phyloP scores from a whole-genome alignment of 2,113 vertebrate species.

The Formicarius rufipectus region DNA sequence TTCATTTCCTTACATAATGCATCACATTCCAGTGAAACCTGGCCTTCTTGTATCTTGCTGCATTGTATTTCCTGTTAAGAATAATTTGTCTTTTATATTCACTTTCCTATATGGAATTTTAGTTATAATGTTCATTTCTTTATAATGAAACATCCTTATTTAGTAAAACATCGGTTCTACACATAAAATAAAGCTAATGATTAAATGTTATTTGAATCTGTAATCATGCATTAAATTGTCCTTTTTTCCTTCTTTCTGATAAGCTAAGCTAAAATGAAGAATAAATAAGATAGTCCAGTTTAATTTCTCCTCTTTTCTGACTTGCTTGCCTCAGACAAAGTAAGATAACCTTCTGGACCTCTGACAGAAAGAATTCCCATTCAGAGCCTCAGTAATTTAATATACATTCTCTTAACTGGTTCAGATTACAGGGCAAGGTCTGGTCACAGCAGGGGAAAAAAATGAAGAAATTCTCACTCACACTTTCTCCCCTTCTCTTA shows the following conservation, averaged over 20 bases:
- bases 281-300: neutral
- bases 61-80: conserved; percentile 84
- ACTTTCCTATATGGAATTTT: neutral
- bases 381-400: neutral
- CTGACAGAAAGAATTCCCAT: neutral
- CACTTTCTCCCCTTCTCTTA: neutral
- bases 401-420: neutral
- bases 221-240: neutral
- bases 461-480: neutral
- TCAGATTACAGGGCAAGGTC: neutral
- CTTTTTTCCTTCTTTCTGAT: neutral
- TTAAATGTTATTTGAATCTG: neutral
- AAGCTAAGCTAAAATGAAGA: neutral
- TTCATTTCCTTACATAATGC: conserved; percentile 85
- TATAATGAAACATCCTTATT: neutral
- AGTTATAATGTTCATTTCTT: neutral
- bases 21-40: conserved; percentile 82
- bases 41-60: conserved; percentile 71
- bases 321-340: neutral
- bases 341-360: neutral
- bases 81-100: neutral
- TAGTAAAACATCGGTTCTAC: neutral
- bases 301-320: neutral
- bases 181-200: neutral
- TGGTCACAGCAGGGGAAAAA: neutral